These are phyloP conservation scores for Microctenopoma stevenorrisi DNA, from an alignment of 2,797 vertebrate species.

Conservation along the genomic window DNA sequence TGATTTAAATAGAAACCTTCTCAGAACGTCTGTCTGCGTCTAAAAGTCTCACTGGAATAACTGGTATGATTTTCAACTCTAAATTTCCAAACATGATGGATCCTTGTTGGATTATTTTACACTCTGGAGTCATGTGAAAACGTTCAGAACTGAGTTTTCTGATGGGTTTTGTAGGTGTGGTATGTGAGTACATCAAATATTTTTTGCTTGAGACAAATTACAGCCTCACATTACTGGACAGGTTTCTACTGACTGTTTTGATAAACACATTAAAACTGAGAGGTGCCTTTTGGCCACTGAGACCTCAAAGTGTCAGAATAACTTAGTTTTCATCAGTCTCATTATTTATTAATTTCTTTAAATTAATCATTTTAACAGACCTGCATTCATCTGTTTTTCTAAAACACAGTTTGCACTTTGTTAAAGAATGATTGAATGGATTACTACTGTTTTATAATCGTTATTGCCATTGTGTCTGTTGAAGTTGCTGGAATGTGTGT, in stretches of 20 bases:
- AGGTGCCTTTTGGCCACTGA: conserved; percentile 1
- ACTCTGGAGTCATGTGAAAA: neutral
- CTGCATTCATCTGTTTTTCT: neutral
- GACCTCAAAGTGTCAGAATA: neutral
- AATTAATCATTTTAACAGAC: conserved; percentile 6
- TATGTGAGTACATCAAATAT: neutral
- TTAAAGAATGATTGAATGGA: too few species aligned
- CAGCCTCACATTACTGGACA: neutral
- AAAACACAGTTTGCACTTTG: neutral
- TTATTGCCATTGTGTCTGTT: too few species aligned
- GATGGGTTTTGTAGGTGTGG: neutral
- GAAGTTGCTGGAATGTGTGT: neutral
- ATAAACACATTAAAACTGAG: conserved; percentile 10
- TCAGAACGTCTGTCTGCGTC: conserved; percentile 5
- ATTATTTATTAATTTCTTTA: conserved; percentile 18
- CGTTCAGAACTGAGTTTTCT: neutral
- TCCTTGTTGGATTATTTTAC: conserved; percentile 9
- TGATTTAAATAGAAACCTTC: conserved; percentile 25
- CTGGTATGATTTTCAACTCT: neutral
- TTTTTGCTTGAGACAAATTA: neutral
- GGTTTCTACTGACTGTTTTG: neutral
- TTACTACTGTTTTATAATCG: too few species aligned
- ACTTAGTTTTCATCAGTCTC: neutral
- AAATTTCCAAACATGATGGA: neutral
- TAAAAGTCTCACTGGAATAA: conserved; percentile 27